A percentile compares a stretch with the other conserved stretches of the same genome.
phyloP scores from a whole-genome alignment of 1,140 invertebrate species.

The Popillia japonica region DNA sequence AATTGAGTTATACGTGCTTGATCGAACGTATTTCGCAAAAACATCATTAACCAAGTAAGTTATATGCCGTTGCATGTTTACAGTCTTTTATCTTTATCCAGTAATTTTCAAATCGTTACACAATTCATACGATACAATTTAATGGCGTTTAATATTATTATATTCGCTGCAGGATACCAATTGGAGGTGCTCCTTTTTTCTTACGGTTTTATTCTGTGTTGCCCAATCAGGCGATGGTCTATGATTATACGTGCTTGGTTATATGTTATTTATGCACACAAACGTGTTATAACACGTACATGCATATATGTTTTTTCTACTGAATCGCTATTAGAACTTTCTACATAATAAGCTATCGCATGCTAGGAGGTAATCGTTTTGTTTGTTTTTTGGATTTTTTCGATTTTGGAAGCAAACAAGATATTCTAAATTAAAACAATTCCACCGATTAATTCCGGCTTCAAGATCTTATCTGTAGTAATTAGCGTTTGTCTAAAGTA shows the following conservation, averaged over 20 bases:
- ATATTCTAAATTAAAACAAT: too few species aligned
- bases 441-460: background rate
- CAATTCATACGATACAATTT: constrained; percentile 32
- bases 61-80: background rate
- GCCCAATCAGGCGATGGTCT: constrained; percentile 21
- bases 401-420: too few species aligned
- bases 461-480: background rate
- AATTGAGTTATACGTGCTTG: too few species aligned
- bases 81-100: background rate
- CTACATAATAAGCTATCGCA: background rate
- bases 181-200: constrained; percentile 10
- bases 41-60: too few species aligned
- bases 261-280: constrained; percentile 6
- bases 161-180: constrained; percentile 16
- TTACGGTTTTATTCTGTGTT: constrained; percentile 18
- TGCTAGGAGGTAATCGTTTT: background rate
- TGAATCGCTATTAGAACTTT: background rate
- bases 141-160: constrained; percentile 32
- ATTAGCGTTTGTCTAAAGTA: constrained; percentile 31
- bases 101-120: constrained; percentile 26
- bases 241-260: constrained; percentile 21
- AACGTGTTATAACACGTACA: too few species aligned
- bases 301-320: background rate
- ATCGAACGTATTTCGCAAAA: too few species aligned
- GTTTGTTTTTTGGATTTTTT: background rate